A percentile compares a stretch with the other conserved stretches of the same genome.
These are phyloP conservation scores for Grammomys surdaster DNA, from an alignment of 2,113 vertebrate species.

Conservation along the genomic window DNA sequence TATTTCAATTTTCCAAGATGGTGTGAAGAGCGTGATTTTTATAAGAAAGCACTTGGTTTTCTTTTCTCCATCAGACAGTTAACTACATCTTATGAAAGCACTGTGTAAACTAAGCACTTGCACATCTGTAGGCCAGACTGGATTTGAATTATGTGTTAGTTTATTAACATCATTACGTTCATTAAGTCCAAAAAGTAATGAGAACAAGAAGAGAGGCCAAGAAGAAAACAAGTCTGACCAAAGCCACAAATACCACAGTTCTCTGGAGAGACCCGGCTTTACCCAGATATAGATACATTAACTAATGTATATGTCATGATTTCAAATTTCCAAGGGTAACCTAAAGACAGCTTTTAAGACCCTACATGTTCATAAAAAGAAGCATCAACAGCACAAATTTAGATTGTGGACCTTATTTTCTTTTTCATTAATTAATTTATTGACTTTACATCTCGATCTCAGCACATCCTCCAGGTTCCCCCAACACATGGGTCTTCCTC, in stretches of 20 bases:
- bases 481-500: too few relatives aligned
- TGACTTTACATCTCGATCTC: too few relatives aligned
- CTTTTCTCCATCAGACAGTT: background rate
- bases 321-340: background rate
- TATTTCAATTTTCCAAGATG: constrained; percentile 22
- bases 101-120: background rate
- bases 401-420: background rate
- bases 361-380: background rate
- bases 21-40: constrained; percentile 14
- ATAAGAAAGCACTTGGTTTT: constrained; percentile 7
- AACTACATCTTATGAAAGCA: constrained; percentile 35
- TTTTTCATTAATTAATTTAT: too few relatives aligned
- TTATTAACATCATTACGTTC: constrained; percentile 59
- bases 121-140: constrained; percentile 71
- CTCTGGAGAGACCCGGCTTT: constrained; percentile 6
- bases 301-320: background rate
- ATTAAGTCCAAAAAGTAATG: background rate
- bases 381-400: background rate
- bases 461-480: too few relatives aligned
- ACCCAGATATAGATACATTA: background rate
- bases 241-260: background rate
- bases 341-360: background rate
- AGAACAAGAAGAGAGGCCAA: background rate
- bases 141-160: constrained; percentile 30
- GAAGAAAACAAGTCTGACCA: background rate